A percentile compares a stretch with the other conserved stretches of the same genome.
phyloP scores from a whole-genome alignment of 2,888 invertebrate genomes.

The Habrosyne pyritoides region DNA sequence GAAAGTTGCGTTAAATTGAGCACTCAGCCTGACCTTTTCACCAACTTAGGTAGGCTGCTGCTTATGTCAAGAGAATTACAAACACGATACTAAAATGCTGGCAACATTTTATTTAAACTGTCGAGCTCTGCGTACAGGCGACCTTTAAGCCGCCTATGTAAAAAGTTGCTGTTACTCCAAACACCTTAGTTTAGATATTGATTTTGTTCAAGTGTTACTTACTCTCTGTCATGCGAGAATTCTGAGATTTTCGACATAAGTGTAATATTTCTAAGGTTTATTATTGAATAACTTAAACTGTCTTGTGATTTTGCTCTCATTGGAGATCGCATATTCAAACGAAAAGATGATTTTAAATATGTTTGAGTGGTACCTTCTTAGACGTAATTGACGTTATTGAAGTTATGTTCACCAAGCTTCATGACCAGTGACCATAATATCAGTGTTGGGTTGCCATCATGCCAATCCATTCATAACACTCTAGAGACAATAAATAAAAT shows the following conservation, averaged over 20 bases:
- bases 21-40: background rate
- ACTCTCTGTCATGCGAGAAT: background rate
- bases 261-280: background rate
- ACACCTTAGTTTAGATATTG: conserved; percentile 1
- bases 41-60: background rate
- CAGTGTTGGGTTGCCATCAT: conserved; percentile 30
- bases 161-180: conserved; percentile 5
- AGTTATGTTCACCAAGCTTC: no score
- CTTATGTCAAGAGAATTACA: background rate
- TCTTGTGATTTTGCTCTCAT: background rate
- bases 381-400: no score
- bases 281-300: background rate
- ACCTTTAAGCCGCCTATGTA: conserved; percentile 1
- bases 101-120: background rate
- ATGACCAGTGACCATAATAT: conserved; percentile 32
- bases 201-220: background rate
- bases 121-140: background rate
- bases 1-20: background rate
- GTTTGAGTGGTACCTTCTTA: no score
- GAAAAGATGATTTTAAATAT: no score
- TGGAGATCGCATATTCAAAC: no score
- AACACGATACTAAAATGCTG: background rate
- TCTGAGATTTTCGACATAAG: background rate
- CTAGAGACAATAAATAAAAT: conserved; percentile 9
- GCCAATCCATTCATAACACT: conserved; percentile 8